These are phyloP conservation scores for Prionailurus bengalensis DNA, from an alignment of 2,113 vertebrate species.

Conservation along the genomic window DNA sequence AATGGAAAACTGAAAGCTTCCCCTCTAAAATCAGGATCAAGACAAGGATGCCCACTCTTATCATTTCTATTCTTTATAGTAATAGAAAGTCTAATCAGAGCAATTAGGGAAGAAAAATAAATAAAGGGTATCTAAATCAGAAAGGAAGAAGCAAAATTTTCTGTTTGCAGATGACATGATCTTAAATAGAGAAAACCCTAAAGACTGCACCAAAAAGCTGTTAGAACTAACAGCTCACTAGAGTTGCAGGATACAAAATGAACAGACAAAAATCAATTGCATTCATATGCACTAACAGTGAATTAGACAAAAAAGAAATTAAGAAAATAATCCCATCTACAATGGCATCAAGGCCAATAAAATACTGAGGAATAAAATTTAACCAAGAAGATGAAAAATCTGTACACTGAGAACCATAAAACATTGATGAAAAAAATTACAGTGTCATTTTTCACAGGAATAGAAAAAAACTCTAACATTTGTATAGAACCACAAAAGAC, in stretches of 20 bases:
- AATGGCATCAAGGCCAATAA: not conserved
- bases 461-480: not conserved
- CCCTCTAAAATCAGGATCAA: not conserved
- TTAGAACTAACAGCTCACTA: not conserved
- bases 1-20: not conserved
- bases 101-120: not conserved
- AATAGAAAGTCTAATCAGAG: not conserved
- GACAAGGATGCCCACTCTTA: not conserved
- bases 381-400: not conserved
- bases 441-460: not conserved
- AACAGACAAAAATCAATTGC: not conserved
- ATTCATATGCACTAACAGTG: not conserved
- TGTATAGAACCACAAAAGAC: not conserved
- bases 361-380: not conserved
- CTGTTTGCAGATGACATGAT: not conserved
- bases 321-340: not conserved
- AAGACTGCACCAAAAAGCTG: not conserved
- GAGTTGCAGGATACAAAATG: not conserved
- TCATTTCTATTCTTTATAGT: not conserved
- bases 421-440: not conserved
- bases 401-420: not conserved
- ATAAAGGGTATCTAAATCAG: not conserved
- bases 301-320: not conserved
- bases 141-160: not conserved
- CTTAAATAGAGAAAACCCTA: not conserved